These are phyloP conservation scores for Sinella curviseta DNA, from an alignment of 1,140 invertebrate species.

Conservation along the genomic window DNA sequence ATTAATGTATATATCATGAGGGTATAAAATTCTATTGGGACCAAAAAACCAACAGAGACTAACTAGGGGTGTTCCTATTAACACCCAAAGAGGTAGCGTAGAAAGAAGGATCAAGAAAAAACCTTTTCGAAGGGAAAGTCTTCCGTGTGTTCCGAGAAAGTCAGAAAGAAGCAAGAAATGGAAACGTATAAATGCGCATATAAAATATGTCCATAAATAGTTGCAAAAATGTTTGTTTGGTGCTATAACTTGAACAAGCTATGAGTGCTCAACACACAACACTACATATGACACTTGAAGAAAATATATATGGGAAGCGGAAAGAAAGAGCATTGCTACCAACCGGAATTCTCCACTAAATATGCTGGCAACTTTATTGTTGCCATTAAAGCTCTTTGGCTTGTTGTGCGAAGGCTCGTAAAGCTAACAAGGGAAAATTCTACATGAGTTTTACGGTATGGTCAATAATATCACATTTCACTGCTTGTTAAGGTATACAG, in stretches of 20 bases:
- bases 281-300: background rate
- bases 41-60: too few relatives aligned
- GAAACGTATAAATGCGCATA: too few relatives aligned
- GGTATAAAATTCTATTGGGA: too few relatives aligned
- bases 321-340: background rate
- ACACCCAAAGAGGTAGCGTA: background rate
- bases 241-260: too few relatives aligned
- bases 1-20: too few relatives aligned
- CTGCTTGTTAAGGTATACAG: too few relatives aligned
- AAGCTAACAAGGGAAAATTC: background rate
- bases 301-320: background rate
- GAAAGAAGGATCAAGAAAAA: background rate
- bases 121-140: background rate
- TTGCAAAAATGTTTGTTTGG: too few relatives aligned
- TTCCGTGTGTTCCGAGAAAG: too few relatives aligned
- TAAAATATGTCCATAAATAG: too few relatives aligned
- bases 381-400: slow-evolving; percentile 10
- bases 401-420: slow-evolving; percentile 5
- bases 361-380: slow-evolving; percentile 14
- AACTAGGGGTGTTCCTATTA: background rate
- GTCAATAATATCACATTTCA: slow-evolving; percentile 3
- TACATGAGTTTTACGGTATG: background rate
- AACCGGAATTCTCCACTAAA: slow-evolving; percentile 1
- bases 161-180: too few relatives aligned
- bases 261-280: too few relatives aligned